Evolutionary conservation across 2,797 vertebrate genomes (phyloP).

Genomic region (Nothura maculosa): DNA sequence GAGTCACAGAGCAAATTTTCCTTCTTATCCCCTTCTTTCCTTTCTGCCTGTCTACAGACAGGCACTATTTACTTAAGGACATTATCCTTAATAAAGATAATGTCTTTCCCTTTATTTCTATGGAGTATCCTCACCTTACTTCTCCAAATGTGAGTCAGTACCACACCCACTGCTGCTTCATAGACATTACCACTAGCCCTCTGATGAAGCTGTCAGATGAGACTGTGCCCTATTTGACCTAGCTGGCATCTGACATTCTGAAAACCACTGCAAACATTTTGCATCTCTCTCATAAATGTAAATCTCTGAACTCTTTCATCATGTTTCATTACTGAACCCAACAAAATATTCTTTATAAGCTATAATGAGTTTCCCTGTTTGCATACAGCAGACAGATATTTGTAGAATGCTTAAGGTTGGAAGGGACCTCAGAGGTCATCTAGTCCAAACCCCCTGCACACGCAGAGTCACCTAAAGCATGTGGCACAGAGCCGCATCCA

Average conservation of each 20-base stretch:
- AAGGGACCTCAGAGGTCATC: no score
- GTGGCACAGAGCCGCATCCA: no score
- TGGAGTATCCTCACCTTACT: not conserved
- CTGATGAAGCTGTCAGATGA: not conserved
- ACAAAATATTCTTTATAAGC: not conserved
- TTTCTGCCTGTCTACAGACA: not conserved
- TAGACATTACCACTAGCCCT: not conserved
- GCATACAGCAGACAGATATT: slow-evolving; percentile 7
- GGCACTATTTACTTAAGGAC: no score
- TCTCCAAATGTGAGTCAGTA: not conserved
- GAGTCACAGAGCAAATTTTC: not conserved
- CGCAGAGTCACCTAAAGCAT: no score
- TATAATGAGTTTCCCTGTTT: slow-evolving; percentile 27
- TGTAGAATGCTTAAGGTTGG: no score
- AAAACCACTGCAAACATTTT: not conserved
- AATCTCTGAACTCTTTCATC: not conserved
- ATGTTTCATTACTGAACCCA: not conserved
- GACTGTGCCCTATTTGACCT: not conserved
- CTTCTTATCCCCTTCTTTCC: not conserved
- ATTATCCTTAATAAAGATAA: not conserved
- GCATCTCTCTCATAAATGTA: not conserved
- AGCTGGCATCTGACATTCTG: not conserved
- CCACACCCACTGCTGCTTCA: not conserved
- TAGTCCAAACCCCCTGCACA: no score
- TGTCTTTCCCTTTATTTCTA: not conserved